These are phyloP conservation scores for Drosophila leontia DNA, from an alignment of 1,140 invertebrate species.

Conservation along the genomic window DNA sequence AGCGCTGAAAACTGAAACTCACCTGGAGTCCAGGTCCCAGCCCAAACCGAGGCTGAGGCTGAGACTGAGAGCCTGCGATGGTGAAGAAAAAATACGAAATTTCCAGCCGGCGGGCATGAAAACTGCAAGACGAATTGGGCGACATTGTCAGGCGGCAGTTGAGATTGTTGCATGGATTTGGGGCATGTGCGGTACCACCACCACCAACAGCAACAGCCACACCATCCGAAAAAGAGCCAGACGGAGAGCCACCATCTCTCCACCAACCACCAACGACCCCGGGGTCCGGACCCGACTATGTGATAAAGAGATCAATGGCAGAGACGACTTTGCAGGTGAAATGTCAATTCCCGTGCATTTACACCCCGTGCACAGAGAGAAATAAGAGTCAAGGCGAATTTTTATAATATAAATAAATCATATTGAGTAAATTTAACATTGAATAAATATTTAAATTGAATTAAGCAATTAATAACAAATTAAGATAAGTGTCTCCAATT, in stretches of 20 bases:
- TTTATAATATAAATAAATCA: neutral
- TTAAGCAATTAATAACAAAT: no score
- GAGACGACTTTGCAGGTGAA: slow-evolving; percentile 64
- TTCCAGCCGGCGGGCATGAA: slow-evolving; percentile 73
- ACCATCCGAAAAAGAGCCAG: slow-evolving; percentile 19
- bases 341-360: slow-evolving; percentile 67
- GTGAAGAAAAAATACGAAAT: slow-evolving; percentile 37
- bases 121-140: slow-evolving; percentile 81
- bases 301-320: slow-evolving; percentile 81
- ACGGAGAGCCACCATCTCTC: slow-evolving; percentile 19
- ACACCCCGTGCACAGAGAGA: slow-evolving; percentile 33
- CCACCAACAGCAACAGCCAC: neutral
- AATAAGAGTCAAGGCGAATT: neutral
- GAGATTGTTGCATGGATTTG: slow-evolving; percentile 68
- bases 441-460: neutral
- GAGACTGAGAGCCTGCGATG: slow-evolving; percentile 21
- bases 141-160: slow-evolving; percentile 69
- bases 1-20: slow-evolving; percentile 44
- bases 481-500: no score
- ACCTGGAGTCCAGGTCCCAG: slow-evolving; percentile 1
- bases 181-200: slow-evolving; percentile 51
- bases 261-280: slow-evolving; percentile 17
- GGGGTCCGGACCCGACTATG: slow-evolving; percentile 36
- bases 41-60: slow-evolving; percentile 24
- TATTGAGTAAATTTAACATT: neutral